Evolutionary conservation across 2,888 invertebrate species (phyloP), one percentile per base, ranked within the genome.

Genomic region (Nomada lathburiana): DNA sequence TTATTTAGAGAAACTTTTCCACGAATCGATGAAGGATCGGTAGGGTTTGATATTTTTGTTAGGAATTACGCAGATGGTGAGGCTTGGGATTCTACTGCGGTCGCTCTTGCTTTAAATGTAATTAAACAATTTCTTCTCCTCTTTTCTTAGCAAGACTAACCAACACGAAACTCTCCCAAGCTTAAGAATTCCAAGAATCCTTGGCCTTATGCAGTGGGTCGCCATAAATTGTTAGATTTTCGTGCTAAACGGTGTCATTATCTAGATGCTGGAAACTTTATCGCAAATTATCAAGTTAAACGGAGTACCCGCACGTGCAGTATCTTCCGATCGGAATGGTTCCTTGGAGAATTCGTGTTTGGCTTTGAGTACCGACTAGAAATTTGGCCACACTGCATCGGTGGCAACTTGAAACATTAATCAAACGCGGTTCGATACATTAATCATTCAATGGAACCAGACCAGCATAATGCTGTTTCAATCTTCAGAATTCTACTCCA

Each of bases 391-490:
- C 1, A 23, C 23, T 42, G 42, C 68, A 57, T 68, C 68, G 68
- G 44, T 44, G 55, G 55, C 55, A 42, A 44, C 68, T 68, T 68
- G 68, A 68, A 57, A 68, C 55, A 68, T 68, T 68, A 68, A 68
- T 68, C 68, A 68, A 29, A 42, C 36, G 42, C 29, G 18, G 18
- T 42, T 57, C 55, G 68, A 57, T 42, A 42, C 68, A 68, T 68
- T 68, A 68, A 68, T 68, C 68, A 57, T 68, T 68, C 57, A 69
- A 69, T 69, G 69, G 57, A 69, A 69, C 44, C 69, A 18, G 65
- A 65, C 42, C 29, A 16, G 44, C 29, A 20, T 44, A 64, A 65
- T 36, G 42, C 29, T 11, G 52, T 23, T 53, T 53, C 29, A 20
- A 16, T 67, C 44, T n/a, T n/a, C 26, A 13, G 36, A 44, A 69